These are phyloP conservation scores for Haliaeetus leucogaster DNA, from an alignment of 2,113 vertebrate species.

Conservation along the genomic window DNA sequence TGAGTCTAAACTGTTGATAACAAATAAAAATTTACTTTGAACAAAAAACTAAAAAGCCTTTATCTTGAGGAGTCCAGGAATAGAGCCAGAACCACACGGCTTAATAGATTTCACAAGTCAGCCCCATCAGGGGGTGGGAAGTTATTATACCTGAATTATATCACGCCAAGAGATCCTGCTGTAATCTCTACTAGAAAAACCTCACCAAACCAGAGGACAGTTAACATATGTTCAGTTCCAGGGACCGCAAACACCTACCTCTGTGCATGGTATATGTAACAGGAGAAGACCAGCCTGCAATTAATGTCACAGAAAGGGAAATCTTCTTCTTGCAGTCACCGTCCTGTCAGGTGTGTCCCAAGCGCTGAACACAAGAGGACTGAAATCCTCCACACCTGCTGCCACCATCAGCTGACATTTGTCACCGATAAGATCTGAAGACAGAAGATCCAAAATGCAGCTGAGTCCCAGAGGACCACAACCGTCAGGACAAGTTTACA, in stretches of 20 bases:
- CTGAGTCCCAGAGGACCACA: neutral
- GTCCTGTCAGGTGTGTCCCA: fast-evolving
- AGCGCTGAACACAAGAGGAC: fast-evolving
- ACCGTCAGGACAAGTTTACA: neutral
- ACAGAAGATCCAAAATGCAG: neutral
- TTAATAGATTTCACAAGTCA: neutral
- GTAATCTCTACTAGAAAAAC: neutral
- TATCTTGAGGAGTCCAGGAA: conserved; percentile 3
- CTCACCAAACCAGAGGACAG: neutral
- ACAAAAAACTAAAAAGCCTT: neutral
- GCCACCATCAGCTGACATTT: neutral
- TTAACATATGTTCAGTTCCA: neutral
- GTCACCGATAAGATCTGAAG: neutral
- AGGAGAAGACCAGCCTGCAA: neutral
- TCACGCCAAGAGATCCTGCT: neutral
- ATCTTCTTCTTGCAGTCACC: neutral
- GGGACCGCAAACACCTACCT: neutral
- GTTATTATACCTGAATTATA: neutral
- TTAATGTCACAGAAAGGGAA: neutral
- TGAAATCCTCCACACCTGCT: neutral
- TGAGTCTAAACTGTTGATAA: neutral
- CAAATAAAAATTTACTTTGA: neutral
- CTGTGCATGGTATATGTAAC: fast-evolving
- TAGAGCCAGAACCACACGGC: neutral
- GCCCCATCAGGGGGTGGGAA: neutral